Evolutionary conservation across 2,888 invertebrate genomes (phyloP).

Genomic region (Scaptodrosophila latifasciaeformis): DNA sequence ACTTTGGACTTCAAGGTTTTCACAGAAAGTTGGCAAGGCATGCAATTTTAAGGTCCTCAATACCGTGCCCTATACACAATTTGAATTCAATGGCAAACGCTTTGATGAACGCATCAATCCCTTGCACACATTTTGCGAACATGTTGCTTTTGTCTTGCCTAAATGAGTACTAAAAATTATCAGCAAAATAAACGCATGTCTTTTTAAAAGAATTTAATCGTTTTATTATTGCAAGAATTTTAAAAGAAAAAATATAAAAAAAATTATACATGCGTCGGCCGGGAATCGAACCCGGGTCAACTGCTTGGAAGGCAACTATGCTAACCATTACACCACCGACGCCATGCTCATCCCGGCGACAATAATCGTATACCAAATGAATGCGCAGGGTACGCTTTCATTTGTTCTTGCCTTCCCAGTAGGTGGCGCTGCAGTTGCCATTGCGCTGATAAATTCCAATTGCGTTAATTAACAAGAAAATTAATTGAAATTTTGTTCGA

Average conservation of each 20-base stretch:
- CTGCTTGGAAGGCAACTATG: constrained; percentile 74
- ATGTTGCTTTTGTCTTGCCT: constrained; percentile 29
- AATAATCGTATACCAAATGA: neutral
- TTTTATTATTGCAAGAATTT: too few species aligned
- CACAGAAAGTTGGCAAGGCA: constrained; percentile 78
- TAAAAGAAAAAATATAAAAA: constrained; percentile 16
- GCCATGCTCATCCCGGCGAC: constrained; percentile 26
- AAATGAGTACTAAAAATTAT: neutral
- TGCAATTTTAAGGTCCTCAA: constrained; percentile 77
- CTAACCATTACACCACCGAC: constrained; percentile 74
- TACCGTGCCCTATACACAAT: constrained; percentile 77
- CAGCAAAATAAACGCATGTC: neutral
- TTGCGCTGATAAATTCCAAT: too few species aligned
- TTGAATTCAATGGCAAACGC: constrained; percentile 78
- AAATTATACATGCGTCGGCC: constrained; percentile 66
- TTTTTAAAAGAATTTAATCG: neutral
- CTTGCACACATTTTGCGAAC: constrained; percentile 45
- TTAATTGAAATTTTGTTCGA: too few species aligned
- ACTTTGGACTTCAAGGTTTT: constrained; percentile 78
- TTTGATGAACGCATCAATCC: constrained; percentile 78
- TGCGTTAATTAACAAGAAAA: too few species aligned
- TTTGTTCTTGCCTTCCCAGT: too few species aligned
- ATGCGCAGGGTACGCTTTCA: too few species aligned
- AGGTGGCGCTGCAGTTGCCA: too few species aligned
- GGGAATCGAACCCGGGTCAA: constrained; percentile 74